phyloP scores from a whole-genome alignment of 2,797 vertebrate genomes.

The Antrozous pallidus region DNA sequence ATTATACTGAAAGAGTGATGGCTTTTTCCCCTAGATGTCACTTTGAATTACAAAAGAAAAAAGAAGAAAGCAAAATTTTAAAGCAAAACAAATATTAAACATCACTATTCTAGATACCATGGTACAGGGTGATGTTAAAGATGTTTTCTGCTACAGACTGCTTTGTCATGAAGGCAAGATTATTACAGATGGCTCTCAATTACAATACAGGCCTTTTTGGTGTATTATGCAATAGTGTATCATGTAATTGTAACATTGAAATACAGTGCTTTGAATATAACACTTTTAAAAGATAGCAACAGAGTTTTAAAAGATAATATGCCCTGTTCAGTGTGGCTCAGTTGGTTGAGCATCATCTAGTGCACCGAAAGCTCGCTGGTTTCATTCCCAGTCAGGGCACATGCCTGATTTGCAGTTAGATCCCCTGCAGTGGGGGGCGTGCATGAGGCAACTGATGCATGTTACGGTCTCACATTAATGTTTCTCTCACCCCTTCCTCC shows the following conservation, averaged over 20 bases:
- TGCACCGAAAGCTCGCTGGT: neutral
- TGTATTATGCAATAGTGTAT: neutral
- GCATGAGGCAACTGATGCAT: neutral
- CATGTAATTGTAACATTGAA: neutral
- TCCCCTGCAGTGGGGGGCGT: neutral
- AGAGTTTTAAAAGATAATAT: neutral
- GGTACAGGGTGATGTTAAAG: neutral
- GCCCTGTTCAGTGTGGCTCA: neutral
- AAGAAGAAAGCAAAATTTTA: neutral
- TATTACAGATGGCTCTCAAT: conserved; percentile 38
- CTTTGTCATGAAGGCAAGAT: neutral
- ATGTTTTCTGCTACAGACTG: neutral
- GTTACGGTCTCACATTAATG: neutral
- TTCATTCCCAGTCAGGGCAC: neutral
- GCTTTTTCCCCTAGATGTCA: neutral
- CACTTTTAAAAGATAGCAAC: neutral
- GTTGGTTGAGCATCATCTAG: neutral
- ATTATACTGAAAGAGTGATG: neutral
- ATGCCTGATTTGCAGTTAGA: neutral
- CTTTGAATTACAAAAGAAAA: neutral
- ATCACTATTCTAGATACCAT: neutral
- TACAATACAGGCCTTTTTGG: neutral
- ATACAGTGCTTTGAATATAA: neutral
- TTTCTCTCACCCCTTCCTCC: neutral
- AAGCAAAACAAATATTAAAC: conserved; percentile 23